Evolutionary conservation across 2,797 vertebrate species (phyloP).

Genomic region (Perodicticus potto): DNA sequence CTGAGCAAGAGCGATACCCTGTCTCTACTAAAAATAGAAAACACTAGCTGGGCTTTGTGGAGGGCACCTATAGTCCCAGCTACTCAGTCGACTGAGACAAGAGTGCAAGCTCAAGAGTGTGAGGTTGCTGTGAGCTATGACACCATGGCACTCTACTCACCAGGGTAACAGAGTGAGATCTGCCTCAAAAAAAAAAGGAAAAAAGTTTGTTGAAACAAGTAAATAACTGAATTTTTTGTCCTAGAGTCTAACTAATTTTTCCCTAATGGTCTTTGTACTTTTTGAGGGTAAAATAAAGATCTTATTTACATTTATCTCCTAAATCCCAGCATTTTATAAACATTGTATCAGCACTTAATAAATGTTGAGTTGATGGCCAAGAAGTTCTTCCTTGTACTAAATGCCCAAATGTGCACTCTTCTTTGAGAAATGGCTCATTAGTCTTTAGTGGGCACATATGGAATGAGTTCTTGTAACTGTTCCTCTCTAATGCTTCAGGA

Average conservation of each 20-base stretch:
- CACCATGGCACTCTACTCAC: too few relatives aligned
- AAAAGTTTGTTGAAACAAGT: not conserved
- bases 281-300: not conserved
- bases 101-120: too few relatives aligned
- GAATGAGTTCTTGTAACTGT: not conserved
- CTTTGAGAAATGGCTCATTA: not conserved
- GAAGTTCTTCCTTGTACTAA: not conserved
- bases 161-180: too few relatives aligned
- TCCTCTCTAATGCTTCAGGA: too few relatives aligned
- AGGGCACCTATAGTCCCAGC: too few relatives aligned
- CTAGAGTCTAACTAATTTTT: not conserved
- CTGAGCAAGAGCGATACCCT: too few relatives aligned
- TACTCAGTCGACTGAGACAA: too few relatives aligned
- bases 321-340: not conserved
- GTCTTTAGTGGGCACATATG: not conserved
- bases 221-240: not conserved
- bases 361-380: not conserved
- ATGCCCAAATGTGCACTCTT: not conserved
- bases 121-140: too few relatives aligned
- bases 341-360: not conserved
- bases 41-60: too few relatives aligned
- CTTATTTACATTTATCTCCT: not conserved
- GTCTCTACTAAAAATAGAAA: too few relatives aligned
- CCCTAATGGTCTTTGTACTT: not conserved
- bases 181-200: too few relatives aligned